Evolutionary conservation across 2,888 invertebrate genomes (phyloP), one percentile per base, ranked within the genome.

Genomic region (Chloroclystis v-ata): DNA sequence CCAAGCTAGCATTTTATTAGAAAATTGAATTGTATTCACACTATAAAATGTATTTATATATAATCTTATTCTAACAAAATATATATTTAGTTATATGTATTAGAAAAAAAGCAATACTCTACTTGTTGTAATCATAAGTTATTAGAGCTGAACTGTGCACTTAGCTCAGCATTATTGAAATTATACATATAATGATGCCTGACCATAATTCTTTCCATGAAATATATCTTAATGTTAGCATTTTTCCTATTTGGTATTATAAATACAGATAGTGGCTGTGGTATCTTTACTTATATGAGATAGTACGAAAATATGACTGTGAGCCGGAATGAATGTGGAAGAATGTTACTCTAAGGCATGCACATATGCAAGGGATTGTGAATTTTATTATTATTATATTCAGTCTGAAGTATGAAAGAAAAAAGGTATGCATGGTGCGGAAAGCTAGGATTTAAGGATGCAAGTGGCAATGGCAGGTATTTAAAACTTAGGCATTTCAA

Each of bases 261-360:
- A 80, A 84, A 85, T 86, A 87, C 86, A 86, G 85, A 84, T 83
- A 83, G 86, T 87, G 87, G 87, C 87, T 87, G 87, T 87, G 87
- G 87, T 87, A 86, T 86, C 78, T 84, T 85, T 81, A 85, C 83
- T 82, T 84, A 82, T 76, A 75, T 82, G 82, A 82, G 69, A 70
- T 78, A 78, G 52, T 70, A 78, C 76, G 78, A 71, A 72, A 72
- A 62, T 69, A 60, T 77, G 82, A 72, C 76, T 75, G 80, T 43
- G 65, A 66, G 72, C 47, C 39, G 43, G 77, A 56, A 67, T 80
- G 82, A 54, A 66, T 84, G 86, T 42, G 43, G 86, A 86, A 8
- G 86, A 66, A 83, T 85, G 87, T 86, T 86, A 85, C 65, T 78
- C 60, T 84, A 85, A 39, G 85, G 86, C 86, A 86, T 86, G 87